Percentiles rank a stretch among this genome's conserved stretches.
Evolutionary conservation across 2,888 invertebrate genomes (phyloP).

Genomic region (Drosophila emarginata): DNA sequence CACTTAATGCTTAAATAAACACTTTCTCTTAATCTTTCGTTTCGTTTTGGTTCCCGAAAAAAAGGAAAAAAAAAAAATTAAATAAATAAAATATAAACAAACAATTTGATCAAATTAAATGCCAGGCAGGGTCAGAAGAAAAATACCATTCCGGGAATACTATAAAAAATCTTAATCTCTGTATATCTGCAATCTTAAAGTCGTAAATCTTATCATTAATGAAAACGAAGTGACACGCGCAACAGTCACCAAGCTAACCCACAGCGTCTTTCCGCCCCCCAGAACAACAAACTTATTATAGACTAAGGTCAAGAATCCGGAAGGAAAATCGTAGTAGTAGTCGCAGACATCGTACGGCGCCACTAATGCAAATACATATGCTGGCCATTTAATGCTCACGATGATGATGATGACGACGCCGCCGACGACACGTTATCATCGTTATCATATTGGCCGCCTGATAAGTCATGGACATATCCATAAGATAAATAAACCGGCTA

Average conservation of each 20-base stretch:
- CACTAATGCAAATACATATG: slow-evolving; percentile 67
- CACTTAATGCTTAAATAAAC: not conserved
- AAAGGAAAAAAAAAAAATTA: not conserved
- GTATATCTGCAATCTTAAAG: slow-evolving; percentile 59
- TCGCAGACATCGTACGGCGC: slow-evolving; percentile 6
- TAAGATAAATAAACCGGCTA: slow-evolving; percentile 55
- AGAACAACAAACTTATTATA: slow-evolving; percentile 61
- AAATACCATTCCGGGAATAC: slow-evolving; percentile 11
- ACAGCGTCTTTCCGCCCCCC: slow-evolving; percentile 3
- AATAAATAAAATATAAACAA: slow-evolving; percentile 37
- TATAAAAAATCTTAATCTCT: slow-evolving; percentile 45
- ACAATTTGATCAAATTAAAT: slow-evolving; percentile 62
- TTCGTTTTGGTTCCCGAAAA: too few species aligned
- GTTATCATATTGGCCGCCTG: slow-evolving; percentile 68
- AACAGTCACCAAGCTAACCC: slow-evolving; percentile 31
- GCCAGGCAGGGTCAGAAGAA: slow-evolving; percentile 40
- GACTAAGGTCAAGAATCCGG: slow-evolving; percentile 80
- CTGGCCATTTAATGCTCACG: slow-evolving; percentile 43
- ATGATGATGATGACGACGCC: slow-evolving; percentile 28
- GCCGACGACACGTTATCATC: slow-evolving; percentile 35
- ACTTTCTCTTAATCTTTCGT: slow-evolving; percentile 39
- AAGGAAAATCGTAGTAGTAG: slow-evolving; percentile 44
- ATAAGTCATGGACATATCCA: slow-evolving; percentile 74
- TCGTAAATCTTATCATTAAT: slow-evolving; percentile 68
- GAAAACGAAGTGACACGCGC: slow-evolving; percentile 58